A percentile compares a stretch with the other conserved stretches of the same genome.
phyloP scores from a whole-genome alignment of 2,888 invertebrate species.

The Dolichopus griseipennis region DNA sequence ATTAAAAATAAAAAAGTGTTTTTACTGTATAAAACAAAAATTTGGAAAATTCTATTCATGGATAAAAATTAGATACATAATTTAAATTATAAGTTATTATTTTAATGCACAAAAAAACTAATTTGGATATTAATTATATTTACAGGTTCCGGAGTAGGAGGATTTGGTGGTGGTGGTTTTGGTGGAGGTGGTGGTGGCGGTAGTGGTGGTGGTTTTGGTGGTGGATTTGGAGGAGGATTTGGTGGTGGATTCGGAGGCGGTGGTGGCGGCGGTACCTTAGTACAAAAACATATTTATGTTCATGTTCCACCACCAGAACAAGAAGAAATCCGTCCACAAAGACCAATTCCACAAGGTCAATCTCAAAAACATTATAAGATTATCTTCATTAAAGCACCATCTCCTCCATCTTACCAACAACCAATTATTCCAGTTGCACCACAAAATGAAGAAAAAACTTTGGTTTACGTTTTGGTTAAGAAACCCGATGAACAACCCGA shows the following conservation, averaged over 20 bases:
- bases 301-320: constrained; percentile 84
- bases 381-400: constrained; percentile 66
- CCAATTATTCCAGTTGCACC: constrained; percentile 54
- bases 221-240: constrained; percentile 21
- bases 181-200: constrained; percentile 12
- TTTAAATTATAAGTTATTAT: background rate
- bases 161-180: constrained; percentile 13
- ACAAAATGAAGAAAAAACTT: constrained; percentile 65
- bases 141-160: constrained; percentile 11
- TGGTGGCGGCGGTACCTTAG: constrained; percentile 37
- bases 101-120: background rate
- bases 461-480: constrained; percentile 66
- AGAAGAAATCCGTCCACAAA: constrained; percentile 57
- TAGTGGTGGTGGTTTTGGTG: constrained; percentile 12
- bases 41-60: background rate
- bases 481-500: constrained; percentile 65
- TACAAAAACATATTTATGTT: constrained; percentile 86
- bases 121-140: background rate
- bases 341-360: constrained; percentile 53
- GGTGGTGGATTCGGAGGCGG: constrained; percentile 15
- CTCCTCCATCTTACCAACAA: constrained; percentile 54
- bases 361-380: constrained; percentile 75
- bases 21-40: background rate
- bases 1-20: background rate
- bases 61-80: background rate